Base-by-base conservation (phyloP, 2,888 invertebrate genomes). In the Rhingia rostrata region DNA sequence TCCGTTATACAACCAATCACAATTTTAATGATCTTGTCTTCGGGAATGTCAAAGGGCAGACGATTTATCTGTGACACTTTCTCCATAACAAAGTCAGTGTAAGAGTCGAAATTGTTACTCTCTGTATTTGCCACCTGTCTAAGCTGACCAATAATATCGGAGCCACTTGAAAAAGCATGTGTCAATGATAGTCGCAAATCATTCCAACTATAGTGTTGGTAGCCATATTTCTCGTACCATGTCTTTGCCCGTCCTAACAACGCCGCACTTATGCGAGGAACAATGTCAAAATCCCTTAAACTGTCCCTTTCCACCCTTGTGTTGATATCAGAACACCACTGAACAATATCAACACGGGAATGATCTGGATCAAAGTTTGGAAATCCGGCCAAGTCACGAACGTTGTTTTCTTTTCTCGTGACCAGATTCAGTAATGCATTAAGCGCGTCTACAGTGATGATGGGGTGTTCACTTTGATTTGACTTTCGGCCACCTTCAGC, bases 211-310 rank as follows among this genome's bases (percentile, higher is more conserved):
- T 73, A 80, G 74, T 67, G 67, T 80, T 80, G 80, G 49, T 64
- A 73, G 6, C 80, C 80, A 53, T 67, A 22, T 22, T 22, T 22
- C 22, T 22, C 22, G 22, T 22, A 22, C 22, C 22, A 22, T 22
- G 22, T 22, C 53, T 67, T 67, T 80, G n/a, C 14, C 56, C 58
- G 67, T 73, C 10, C 37, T 9, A 37, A 37, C 37, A 37, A 37
- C 9, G 37, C 37, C 6, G 37, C 9, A 37, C 37, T 9, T 37
- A 70, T 66, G 43, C 70, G 61, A 12, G 74, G 75, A 30, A 80
- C 61, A 37, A 72, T 60, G 30, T 75, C 85, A 64, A 70, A 75
- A 77, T 79, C 63, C 70, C 80, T 72, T 32, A 80, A 41, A 14
- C 45, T 56, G 39, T 80, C 70, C 10, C 75, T 64, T 49, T 58